phyloP scores from a whole-genome alignment of 1,140 invertebrate genomes.

The Lasaia peninsularis region DNA sequence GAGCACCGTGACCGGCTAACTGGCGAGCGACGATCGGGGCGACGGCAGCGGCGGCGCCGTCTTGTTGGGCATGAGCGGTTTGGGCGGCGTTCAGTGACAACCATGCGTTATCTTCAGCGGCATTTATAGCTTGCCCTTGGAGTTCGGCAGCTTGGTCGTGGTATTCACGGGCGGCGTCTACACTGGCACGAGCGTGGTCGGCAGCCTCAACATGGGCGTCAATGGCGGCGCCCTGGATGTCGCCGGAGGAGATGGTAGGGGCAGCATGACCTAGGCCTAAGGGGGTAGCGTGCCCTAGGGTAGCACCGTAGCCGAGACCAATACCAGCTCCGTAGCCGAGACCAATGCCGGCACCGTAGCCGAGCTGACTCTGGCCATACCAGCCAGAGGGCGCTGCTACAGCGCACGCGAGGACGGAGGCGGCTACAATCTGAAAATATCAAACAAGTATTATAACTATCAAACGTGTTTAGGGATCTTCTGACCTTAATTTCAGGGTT shows the following conservation, averaged over 20 bases:
- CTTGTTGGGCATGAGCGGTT: constrained; percentile 63
- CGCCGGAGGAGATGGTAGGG: constrained; percentile 41
- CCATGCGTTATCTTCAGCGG: constrained; percentile 70
- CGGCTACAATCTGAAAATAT: constrained; percentile 41
- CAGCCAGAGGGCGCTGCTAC: constrained; percentile 47
- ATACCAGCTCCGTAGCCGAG: constrained; percentile 32
- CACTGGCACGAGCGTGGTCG: constrained; percentile 47
- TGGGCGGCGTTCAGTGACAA: constrained; percentile 72
- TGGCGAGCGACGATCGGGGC: constrained; percentile 23
- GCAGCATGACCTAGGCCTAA: not conserved
- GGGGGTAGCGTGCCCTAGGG: not conserved
- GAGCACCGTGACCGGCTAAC: constrained; percentile 21
- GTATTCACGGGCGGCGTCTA: constrained; percentile 54
- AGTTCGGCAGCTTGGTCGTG: constrained; percentile 78
- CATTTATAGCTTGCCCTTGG: constrained; percentile 75
- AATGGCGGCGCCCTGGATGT: constrained; percentile 46
- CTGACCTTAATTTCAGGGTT: not conserved
- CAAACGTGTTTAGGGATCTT: too few relatives aligned
- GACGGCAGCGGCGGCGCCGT: constrained; percentile 28
- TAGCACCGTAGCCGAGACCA: not conserved
- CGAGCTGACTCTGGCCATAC: constrained; percentile 38
- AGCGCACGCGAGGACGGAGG: constrained; percentile 53
- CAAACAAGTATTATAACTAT: constrained; percentile 1
- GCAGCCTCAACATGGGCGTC: constrained; percentile 48
- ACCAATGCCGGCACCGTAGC: constrained; percentile 37